Evolutionary conservation across 2,797 vertebrate species (phyloP).

Genomic region (Thripadectes ignobilis): DNA sequence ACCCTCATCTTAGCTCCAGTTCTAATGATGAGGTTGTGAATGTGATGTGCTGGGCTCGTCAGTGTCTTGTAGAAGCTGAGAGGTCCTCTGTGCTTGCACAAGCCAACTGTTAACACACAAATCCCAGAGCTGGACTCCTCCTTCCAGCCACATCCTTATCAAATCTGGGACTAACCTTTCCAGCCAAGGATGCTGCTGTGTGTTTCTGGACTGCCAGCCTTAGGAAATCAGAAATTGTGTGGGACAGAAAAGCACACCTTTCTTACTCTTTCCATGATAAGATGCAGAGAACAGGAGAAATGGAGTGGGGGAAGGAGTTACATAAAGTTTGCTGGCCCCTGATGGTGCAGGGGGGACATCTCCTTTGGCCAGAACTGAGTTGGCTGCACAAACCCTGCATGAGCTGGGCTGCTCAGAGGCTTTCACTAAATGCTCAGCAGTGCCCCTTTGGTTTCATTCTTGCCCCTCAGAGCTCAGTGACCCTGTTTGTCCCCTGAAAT

Average conservation of each 20-base stretch:
- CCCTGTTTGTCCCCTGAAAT: background rate
- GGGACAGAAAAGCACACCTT: background rate
- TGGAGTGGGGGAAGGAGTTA: background rate
- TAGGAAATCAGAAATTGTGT: background rate
- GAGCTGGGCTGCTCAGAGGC: background rate
- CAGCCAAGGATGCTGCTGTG: background rate
- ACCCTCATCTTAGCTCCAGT: background rate
- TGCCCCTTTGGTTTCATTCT: background rate
- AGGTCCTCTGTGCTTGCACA: background rate
- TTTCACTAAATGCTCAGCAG: background rate
- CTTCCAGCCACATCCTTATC: background rate
- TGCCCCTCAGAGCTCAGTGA: background rate
- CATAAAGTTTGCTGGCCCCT: background rate
- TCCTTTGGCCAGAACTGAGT: background rate
- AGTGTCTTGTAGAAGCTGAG: background rate
- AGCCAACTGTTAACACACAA: fast-evolving
- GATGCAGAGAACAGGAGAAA: background rate
- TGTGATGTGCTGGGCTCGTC: background rate
- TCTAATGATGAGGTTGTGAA: background rate
- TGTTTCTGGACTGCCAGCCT: background rate
- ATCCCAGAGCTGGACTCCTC: background rate
- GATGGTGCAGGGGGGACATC: background rate
- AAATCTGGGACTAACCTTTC: background rate
- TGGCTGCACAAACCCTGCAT: background rate
- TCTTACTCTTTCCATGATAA: background rate